Base-by-base conservation (phyloP, 1,140 invertebrate genomes). In the Listronotus oregonensis region DNA sequence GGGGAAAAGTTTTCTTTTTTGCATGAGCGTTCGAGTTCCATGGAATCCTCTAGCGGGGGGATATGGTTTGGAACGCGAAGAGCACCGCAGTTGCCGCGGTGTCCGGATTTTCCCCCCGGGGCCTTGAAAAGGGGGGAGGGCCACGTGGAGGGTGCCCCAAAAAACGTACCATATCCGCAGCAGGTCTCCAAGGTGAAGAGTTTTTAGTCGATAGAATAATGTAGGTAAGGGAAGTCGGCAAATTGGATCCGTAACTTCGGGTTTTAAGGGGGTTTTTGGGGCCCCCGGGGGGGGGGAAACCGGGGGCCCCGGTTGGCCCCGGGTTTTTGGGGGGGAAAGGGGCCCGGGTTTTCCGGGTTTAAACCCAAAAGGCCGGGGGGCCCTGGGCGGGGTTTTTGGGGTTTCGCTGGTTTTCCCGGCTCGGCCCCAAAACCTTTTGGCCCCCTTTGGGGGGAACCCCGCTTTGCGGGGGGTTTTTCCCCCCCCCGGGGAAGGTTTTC, bases 161-260 rank as follows among this genome's bases (percentile, higher is more conserved):
- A 82, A 76, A 86, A 86, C 87, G 90, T 89, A 69, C 67, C 68
- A 89, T 89, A 90, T 86, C 88, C 86, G 86, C 82, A 85, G 84
- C 85, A 85, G 81, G 89, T 92, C 88, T 92, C 89, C 89, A 89
- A 91, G 90, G 89, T 90, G 84, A 89, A 87, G 82, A 92, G 88
- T 89, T 90, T 92, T 89, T 92, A 88, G 89, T 90, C 85, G 88
- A 90, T 91, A 88, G 88, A 90, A 84, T 85, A 91, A 92, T 91
- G 89, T 90, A 91, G 89, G 85, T 91, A 92, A 91, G 88, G 88
- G 86, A 90, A 90, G 87, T 90, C 77, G 78, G 82, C 85, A 90
- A 90, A 71, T 84, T 87, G 80, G 88, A 90, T 90, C 87, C 86
- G 87, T 91, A 89, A 88, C 86, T 89, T 89, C 82, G 86, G 87